Evolutionary conservation across 2,113 vertebrate species (phyloP).

Genomic region (Gymnarchus niloticus): DNA sequence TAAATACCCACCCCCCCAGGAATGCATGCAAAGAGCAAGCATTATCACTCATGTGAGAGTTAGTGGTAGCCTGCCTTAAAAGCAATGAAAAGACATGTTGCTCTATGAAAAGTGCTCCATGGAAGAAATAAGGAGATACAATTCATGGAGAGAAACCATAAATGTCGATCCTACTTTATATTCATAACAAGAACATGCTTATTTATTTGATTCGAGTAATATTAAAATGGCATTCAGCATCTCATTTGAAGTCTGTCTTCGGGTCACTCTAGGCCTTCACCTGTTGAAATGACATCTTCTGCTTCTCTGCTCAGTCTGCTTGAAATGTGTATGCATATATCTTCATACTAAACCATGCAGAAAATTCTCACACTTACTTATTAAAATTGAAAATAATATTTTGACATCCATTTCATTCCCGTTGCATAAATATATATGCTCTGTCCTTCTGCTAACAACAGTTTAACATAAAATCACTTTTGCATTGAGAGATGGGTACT

Average conservation of each 20-base stretch:
- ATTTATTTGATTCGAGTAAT: too few relatives aligned
- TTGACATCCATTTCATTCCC: background rate
- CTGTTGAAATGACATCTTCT: background rate
- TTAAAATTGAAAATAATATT: background rate
- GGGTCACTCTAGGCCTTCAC: background rate
- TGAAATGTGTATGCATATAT: background rate
- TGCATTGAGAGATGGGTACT: background rate
- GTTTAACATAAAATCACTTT: background rate
- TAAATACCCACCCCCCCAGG: background rate
- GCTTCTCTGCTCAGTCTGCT: background rate
- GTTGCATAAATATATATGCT: background rate
- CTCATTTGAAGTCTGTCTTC: background rate
- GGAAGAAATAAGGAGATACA: background rate
- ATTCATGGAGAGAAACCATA: background rate
- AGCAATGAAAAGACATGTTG: too few relatives aligned
- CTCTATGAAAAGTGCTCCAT: background rate
- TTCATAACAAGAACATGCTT: background rate
- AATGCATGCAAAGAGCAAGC: background rate
- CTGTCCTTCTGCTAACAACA: too few relatives aligned
- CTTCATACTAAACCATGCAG: background rate
- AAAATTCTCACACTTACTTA: background rate
- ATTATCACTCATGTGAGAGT: background rate
- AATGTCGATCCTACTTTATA: background rate
- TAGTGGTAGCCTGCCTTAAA: too few relatives aligned
- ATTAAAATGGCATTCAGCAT: background rate